These are phyloP conservation scores for Morelia viridis DNA, from an alignment of 2,797 vertebrate genomes.

Conservation along the genomic window DNA sequence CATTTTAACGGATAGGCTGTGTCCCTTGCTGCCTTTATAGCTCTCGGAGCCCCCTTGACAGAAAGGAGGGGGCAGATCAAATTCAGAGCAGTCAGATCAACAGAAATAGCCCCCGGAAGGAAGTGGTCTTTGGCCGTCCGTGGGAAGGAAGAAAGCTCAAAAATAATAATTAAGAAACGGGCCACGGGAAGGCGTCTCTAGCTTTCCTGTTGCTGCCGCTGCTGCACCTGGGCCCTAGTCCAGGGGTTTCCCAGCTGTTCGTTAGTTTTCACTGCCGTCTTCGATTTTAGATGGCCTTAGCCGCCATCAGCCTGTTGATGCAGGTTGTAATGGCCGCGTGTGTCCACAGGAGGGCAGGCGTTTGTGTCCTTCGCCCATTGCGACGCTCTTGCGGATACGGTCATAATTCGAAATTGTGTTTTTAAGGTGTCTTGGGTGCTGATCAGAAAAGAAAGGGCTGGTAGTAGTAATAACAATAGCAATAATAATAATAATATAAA, in stretches of 20 bases:
- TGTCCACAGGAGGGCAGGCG: neutral
- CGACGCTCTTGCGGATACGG: neutral
- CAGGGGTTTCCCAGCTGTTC: neutral
- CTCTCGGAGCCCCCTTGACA: neutral
- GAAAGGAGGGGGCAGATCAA: neutral
- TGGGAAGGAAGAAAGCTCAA: neutral
- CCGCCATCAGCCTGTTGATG: no score
- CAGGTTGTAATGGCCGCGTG: neutral
- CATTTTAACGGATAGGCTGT: neutral
- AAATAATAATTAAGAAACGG: neutral
- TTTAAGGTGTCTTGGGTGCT: neutral
- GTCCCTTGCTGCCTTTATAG: neutral
- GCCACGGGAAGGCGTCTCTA: neutral
- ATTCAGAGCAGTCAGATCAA: no score
- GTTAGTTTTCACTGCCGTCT: neutral
- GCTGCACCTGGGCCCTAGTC: neutral
- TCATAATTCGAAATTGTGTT: accelerated
- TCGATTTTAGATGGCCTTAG: neutral
- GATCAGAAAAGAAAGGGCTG: neutral
- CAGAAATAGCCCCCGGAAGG: neutral
- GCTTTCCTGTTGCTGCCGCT: no score
- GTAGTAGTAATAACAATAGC: neutral
- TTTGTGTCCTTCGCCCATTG: neutral
- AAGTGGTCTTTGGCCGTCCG: neutral
- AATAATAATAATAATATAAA: no score